Percentiles rank a stretch among this genome's conserved stretches.
phyloP scores from a whole-genome alignment of 2,797 vertebrate species.

The Myotis findleyi region DNA sequence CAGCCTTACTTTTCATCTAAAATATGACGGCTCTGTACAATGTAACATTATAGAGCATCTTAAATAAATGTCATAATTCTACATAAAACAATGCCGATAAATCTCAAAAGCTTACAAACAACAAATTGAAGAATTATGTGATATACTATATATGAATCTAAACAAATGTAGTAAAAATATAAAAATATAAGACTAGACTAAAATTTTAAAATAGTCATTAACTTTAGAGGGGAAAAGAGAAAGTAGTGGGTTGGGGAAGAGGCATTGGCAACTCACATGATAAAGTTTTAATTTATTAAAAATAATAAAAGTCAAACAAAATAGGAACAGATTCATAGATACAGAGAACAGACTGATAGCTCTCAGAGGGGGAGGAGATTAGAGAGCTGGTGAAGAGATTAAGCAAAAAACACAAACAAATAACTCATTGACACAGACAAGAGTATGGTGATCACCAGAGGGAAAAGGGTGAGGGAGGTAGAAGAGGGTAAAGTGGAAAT shows the following conservation, averaged over 20 bases:
- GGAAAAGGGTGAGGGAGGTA: not conserved
- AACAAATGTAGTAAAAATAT: not conserved
- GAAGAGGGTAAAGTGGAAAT: not conserved
- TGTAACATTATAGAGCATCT: not conserved
- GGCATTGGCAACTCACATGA: not conserved
- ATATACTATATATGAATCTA: not conserved
- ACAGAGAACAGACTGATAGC: not conserved
- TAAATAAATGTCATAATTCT: not conserved
- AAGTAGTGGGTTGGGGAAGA: too few relatives aligned
- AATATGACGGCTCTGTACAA: not conserved
- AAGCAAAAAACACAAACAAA: not conserved
- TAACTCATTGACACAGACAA: too few relatives aligned
- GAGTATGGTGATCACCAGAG: too few relatives aligned
- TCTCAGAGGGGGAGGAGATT: not conserved
- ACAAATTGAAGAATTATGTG: fast-evolving
- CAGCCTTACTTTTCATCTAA: not conserved
- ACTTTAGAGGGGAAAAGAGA: not conserved
- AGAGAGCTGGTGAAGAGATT: not conserved
- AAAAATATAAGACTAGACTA: not conserved
- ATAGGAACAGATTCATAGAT: too few relatives aligned
- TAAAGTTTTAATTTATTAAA: not conserved
- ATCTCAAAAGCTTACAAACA: not conserved
- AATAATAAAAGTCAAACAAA: not conserved
- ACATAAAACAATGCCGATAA: not conserved
- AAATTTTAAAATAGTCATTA: not conserved